phyloP scores from a whole-genome alignment of 2,888 invertebrate species.

The Agrypnus murinus region DNA sequence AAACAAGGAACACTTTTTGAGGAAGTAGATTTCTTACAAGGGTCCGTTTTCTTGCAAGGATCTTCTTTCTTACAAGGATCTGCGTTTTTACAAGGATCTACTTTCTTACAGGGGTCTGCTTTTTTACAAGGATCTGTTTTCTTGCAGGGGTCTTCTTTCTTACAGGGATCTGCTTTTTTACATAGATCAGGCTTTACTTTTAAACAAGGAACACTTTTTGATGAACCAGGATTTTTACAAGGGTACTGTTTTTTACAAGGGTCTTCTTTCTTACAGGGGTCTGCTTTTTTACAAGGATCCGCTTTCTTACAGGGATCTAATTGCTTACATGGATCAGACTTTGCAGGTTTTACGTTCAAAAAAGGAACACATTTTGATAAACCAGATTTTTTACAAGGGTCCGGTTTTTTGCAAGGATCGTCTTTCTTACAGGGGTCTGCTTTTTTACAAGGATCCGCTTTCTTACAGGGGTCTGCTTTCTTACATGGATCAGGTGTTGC shows the following conservation, averaged over 20 bases:
- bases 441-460: neutral
- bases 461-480: neutral
- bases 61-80: conserved; percentile 32
- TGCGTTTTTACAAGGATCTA: conserved; percentile 34
- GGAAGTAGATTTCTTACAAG: conserved; percentile 7
- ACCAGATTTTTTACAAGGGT: conserved; percentile 40
- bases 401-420: neutral
- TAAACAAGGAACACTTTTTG: too few species aligned
- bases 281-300: conserved; percentile 11
- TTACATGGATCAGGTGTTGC: neutral
- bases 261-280: conserved; percentile 14
- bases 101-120: conserved; percentile 52
- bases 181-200: conserved; percentile 41
- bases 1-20: neutral
- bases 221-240: neutral
- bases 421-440: neutral
- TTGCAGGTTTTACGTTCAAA: neutral
- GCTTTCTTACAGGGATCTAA: neutral
- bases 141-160: conserved; percentile 41
- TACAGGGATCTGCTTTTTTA: conserved; percentile 45
- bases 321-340: conserved; percentile 11
- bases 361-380: neutral
- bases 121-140: conserved; percentile 41
- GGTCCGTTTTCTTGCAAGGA: conserved; percentile 37
- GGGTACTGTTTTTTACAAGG: neutral